These are phyloP conservation scores for Aselliscus stoliczkanus DNA, from an alignment of 2,797 vertebrate species.

Conservation along the genomic window DNA sequence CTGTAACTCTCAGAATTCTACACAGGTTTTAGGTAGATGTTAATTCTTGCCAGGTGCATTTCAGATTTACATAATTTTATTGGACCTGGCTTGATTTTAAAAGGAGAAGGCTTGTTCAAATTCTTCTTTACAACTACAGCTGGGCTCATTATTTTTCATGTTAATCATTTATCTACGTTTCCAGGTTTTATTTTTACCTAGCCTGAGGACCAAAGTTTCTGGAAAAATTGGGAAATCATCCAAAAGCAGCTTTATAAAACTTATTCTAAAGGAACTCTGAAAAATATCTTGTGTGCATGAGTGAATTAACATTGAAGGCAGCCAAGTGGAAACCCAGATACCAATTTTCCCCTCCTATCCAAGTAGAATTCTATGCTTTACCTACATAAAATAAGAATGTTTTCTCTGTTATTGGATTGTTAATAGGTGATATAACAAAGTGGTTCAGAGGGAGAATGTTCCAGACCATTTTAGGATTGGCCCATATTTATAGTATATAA, in stretches of 20 bases:
- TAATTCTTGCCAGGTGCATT: conserved; percentile 59
- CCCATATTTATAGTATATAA: not conserved
- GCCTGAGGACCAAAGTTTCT: not conserved
- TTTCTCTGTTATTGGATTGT: not conserved
- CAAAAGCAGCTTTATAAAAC: not conserved
- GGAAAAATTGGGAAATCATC: conserved; percentile 15
- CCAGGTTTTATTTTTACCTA: not conserved
- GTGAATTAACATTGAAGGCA: not conserved
- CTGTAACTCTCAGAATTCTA: not conserved
- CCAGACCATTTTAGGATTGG: not conserved
- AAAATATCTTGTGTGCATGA: not conserved
- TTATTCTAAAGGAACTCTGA: conserved; percentile 23
- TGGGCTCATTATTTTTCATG: not conserved
- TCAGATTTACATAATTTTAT: conserved; percentile 11
- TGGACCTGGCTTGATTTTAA: not conserved
- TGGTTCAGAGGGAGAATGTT: not conserved
- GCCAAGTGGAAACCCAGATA: not conserved
- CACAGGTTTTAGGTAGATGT: conserved; percentile 35
- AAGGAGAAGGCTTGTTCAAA: not conserved
- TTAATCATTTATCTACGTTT: not conserved
- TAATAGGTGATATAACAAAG: not conserved
- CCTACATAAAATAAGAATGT: not conserved
- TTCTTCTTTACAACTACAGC: not conserved
- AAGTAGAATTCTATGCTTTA: not conserved
- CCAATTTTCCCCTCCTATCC: not conserved